These are phyloP conservation scores for Drosophila ustulata DNA, from an alignment of 2,888 invertebrate genomes.

Conservation along the genomic window DNA sequence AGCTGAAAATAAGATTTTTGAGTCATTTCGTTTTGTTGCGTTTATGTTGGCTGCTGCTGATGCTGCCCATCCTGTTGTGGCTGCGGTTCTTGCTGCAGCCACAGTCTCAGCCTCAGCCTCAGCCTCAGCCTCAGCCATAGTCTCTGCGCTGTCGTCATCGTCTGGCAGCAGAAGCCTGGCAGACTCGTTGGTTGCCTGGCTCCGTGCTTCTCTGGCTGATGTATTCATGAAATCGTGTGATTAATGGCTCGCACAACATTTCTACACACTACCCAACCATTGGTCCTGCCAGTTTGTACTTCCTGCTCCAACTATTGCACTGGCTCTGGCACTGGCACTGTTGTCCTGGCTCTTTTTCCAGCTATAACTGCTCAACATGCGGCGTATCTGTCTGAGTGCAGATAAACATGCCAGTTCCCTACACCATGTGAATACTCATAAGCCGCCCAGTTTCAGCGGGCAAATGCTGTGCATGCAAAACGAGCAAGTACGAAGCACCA, in stretches of 20 bases:
- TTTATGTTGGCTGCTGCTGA: slow-evolving; percentile 53
- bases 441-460: slow-evolving; percentile 47
- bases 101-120: slow-evolving; percentile 13
- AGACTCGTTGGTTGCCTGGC: slow-evolving; percentile 50
- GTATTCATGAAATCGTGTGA: slow-evolving; percentile 85
- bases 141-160: slow-evolving; percentile 46
- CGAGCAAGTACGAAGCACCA: slow-evolving; percentile 28
- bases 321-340: slow-evolving; percentile 3
- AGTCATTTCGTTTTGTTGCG: slow-evolving; percentile 80
- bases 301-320: slow-evolving; percentile 18
- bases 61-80: slow-evolving; percentile 26
- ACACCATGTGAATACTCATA: slow-evolving; percentile 7
- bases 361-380: slow-evolving; percentile 67
- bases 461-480: slow-evolving; percentile 76
- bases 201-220: slow-evolving; percentile 80
- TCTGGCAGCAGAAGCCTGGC: slow-evolving; percentile 27
- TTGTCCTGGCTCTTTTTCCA: slow-evolving; percentile 12
- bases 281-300: slow-evolving; percentile 32
- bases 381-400: slow-evolving; percentile 80
- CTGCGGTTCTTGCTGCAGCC: slow-evolving; percentile 26
- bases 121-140: slow-evolving; percentile 1
- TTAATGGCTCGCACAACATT: slow-evolving; percentile 85
- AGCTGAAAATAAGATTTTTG: slow-evolving; percentile 82
- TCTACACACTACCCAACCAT: slow-evolving; percentile 78
- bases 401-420: slow-evolving; percentile 71